Base-by-base conservation (phyloP, 2,797 vertebrate species). In the Peromyscus nudipes region DNA sequence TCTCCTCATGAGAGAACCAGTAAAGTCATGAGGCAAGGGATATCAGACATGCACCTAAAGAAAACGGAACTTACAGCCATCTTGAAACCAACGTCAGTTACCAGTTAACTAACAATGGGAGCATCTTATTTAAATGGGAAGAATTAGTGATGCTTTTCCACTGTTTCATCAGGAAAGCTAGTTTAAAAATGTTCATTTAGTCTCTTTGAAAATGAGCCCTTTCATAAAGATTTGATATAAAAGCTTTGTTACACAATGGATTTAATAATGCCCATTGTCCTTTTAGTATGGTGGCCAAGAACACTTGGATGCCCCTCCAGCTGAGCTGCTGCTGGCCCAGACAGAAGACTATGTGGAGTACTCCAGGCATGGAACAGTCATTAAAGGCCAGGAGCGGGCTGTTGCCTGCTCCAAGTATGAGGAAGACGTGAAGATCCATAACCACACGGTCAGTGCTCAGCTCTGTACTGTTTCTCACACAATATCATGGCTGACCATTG, bases 311-410 rank as follows among this genome's bases (percentile, higher is more conserved):
- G 99, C 99, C 1, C 99, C 99, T 29, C 99, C 99, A 0, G 98
- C 99, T 91, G 99, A 99, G 97, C 97, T 99, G 97, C 99, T 99
- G 3, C 97, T 99, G 98, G 99, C 99, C 77, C 99, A 99, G 98
- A 99, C 99, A 0, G 99, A 99, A 98, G 99, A 99, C 98, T 99
- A 99, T 0, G 99, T 99, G 97, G 99, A 99, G 97, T 99, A 99
- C 97, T 99, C 99, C 11, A 99, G 99, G 57, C 99, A 99, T 12
- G 99, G 99, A 3, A 99, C 99, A 2, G 99, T 99, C 65, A 99
- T 99, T 96, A 99, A 99, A 98, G 99, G 99, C 27, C 99, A 99
- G 57, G 99, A 99, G 97, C 99, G 99, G 97, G 99, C 99, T 16
- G 98, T 99, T 13, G 99, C 99, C 49, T 99, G 99, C 94, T 99